These are phyloP conservation scores for Xestoiulus laeticollis DNA, from an alignment of 2,888 invertebrate species.

Conservation along the genomic window DNA sequence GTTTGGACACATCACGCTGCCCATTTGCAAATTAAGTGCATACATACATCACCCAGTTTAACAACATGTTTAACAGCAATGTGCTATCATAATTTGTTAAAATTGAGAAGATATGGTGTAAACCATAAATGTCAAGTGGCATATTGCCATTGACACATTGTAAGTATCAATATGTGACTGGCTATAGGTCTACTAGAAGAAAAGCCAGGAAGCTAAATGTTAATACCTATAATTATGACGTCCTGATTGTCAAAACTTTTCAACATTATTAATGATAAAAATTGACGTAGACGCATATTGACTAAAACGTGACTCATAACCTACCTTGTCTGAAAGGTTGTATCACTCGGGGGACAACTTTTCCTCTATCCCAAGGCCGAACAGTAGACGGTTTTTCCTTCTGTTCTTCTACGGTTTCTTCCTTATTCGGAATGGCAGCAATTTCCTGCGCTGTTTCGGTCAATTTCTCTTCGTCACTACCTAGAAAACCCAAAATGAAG, in stretches of 20 bases:
- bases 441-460: conserved; percentile 47
- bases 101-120: not conserved
- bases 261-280: not conserved
- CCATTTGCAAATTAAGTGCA: not conserved
- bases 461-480: conserved; percentile 51
- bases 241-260: not conserved
- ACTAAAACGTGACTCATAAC: not conserved
- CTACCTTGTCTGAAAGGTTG: conserved; percentile 52
- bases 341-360: conserved; percentile 67
- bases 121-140: not conserved
- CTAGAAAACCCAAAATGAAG: not conserved
- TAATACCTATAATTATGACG: not conserved
- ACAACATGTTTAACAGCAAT: not conserved
- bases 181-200: no score
- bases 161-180: no score
- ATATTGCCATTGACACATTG: not conserved
- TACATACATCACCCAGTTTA: not conserved
- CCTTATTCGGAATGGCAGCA: not conserved
- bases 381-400: conserved; percentile 61
- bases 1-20: no score
- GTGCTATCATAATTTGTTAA: not conserved
- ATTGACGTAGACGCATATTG: not conserved
- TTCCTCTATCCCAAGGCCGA: conserved; percentile 79
- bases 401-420: not conserved
- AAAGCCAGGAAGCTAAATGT: not conserved